Percentiles rank a stretch among this genome's conserved stretches.
Conservation (phyloP, 2,113 vertebrate species). For the Pristiophorus japonicus region DNA sequence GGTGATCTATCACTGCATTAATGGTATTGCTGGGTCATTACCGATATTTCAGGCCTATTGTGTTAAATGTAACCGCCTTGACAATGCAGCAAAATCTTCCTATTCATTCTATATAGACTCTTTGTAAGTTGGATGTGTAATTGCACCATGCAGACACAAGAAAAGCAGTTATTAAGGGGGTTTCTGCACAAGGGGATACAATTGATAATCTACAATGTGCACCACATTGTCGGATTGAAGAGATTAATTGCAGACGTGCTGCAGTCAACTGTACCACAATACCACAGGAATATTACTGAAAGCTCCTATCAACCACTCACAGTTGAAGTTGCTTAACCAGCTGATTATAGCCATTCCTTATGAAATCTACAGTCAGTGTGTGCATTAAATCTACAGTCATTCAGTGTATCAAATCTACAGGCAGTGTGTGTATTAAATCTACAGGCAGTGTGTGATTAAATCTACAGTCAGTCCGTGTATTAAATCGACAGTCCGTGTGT, state of each 20-base stretch:
- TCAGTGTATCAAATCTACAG: background rate
- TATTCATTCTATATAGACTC: too few species aligned
- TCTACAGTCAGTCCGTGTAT: too few species aligned
- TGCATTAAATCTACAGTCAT: background rate
- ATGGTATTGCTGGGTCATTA: too few species aligned
- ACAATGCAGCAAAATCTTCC: too few species aligned
- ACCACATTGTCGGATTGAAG: background rate
- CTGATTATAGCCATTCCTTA: background rate
- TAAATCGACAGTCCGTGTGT: too few species aligned
- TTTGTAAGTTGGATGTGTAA: background rate
- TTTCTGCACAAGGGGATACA: background rate
- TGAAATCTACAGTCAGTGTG: background rate
- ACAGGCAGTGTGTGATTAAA: too few species aligned
- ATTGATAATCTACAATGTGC: background rate
- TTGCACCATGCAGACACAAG: background rate
- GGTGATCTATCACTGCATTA: too few species aligned
- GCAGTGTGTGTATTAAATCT: too few species aligned
- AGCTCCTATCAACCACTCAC: too few species aligned
- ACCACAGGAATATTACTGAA: background rate
- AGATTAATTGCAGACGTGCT: background rate
- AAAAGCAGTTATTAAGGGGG: background rate
- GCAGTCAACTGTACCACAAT: background rate
- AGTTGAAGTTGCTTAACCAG: too few species aligned
- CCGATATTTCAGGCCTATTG: too few species aligned
- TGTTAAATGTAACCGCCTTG: too few species aligned